These are phyloP conservation scores for Columba janthina DNA, from an alignment of 2,113 vertebrate species.

Conservation along the genomic window DNA sequence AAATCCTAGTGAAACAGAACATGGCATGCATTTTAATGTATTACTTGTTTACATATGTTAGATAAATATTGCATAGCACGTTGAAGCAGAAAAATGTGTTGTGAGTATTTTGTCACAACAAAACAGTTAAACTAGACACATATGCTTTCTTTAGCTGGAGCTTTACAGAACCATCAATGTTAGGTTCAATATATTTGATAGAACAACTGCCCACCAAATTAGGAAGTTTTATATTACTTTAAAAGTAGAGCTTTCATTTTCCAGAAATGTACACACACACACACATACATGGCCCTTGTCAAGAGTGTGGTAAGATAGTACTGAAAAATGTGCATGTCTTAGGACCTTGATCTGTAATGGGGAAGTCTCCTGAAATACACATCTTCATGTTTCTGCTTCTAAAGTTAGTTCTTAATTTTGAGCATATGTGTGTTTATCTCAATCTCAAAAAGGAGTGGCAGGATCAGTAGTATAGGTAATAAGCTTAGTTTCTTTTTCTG, in stretches of 20 bases:
- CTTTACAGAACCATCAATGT: not conserved
- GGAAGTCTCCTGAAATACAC: not conserved
- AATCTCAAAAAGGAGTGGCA: not conserved
- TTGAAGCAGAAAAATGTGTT: slow-evolving; percentile 25
- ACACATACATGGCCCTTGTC: not conserved
- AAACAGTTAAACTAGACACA: not conserved
- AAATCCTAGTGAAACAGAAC: not conserved
- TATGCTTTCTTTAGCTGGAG: not conserved
- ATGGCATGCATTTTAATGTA: slow-evolving; percentile 19
- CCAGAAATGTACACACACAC: no score
- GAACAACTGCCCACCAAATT: not conserved
- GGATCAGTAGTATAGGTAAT: not conserved
- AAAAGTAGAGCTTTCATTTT: not conserved
- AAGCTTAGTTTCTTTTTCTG: not conserved
- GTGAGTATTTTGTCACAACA: slow-evolving; percentile 36
- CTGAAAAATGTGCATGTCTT: not conserved
- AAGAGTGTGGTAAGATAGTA: not conserved
- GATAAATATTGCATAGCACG: not conserved
- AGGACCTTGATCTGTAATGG: not conserved
- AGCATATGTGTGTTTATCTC: not conserved
- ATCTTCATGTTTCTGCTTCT: not conserved
- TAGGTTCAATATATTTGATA: not conserved
- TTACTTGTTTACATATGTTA: slow-evolving; percentile 30
- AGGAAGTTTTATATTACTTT: not conserved
- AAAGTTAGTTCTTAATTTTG: not conserved